phyloP scores from a whole-genome alignment of 2,113 vertebrate genomes.

The Acrocephalus kingi region DNA sequence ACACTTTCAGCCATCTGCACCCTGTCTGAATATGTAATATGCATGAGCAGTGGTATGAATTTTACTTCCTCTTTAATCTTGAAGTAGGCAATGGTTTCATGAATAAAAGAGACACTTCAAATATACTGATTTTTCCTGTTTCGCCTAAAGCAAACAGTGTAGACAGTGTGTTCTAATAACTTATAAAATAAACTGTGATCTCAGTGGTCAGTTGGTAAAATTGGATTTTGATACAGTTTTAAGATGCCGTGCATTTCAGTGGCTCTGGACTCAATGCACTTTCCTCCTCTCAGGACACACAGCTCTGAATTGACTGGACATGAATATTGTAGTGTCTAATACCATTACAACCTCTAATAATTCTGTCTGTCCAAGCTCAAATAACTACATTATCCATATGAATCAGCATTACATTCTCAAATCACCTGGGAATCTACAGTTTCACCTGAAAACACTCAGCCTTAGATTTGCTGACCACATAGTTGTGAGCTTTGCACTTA shows the following conservation, averaged over 20 bases:
- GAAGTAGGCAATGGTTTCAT: not conserved
- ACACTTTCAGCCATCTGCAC: not conserved
- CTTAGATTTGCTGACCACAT: constrained; percentile 22
- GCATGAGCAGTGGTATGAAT: not conserved
- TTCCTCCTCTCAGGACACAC: not conserved
- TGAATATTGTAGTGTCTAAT: accelerated
- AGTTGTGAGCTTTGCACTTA: constrained; percentile 22
- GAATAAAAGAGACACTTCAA: not conserved
- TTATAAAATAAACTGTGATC: not conserved
- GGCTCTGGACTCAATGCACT: not conserved
- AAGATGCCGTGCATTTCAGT: not conserved
- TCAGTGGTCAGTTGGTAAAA: not conserved
- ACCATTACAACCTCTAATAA: not conserved
- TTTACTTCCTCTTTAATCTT: not conserved
- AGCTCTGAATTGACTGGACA: not conserved
- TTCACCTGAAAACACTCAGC: not conserved
- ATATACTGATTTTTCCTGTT: not conserved
- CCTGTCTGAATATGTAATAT: not conserved
- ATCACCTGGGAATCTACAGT: not conserved
- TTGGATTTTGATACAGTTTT: not conserved
- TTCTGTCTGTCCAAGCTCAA: not conserved
- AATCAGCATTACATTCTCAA: not conserved
- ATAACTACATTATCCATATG: not conserved
- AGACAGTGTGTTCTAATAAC: not conserved
- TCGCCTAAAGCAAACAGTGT: not conserved